Conservation (phyloP, 2,797 vertebrate species). For the Xyrichtys novacula region DNA sequence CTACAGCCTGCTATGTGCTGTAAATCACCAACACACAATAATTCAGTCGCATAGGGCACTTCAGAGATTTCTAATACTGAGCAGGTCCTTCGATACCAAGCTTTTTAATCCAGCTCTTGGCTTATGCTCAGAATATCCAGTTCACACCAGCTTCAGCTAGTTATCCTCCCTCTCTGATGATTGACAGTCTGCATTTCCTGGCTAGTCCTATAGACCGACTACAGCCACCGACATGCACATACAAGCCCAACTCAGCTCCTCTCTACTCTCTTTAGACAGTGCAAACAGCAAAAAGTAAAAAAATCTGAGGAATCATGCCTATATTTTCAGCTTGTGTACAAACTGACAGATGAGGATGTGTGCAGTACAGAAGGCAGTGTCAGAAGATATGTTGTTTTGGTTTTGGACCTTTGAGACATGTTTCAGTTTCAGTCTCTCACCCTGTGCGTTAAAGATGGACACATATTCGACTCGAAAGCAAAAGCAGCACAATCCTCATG, state of each 20-base stretch:
- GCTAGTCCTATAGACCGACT: slow-evolving; percentile 7
- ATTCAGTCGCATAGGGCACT: slow-evolving; percentile 30
- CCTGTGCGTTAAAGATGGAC: slow-evolving; percentile 56
- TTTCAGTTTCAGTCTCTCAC: slow-evolving; percentile 44
- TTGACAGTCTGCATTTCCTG: slow-evolving; percentile 6
- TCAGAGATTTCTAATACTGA: slow-evolving; percentile 60
- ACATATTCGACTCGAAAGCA: slow-evolving; percentile 41
- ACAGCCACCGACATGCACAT: slow-evolving; percentile 36
- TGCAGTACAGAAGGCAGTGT: slow-evolving; percentile 26
- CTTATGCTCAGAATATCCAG: slow-evolving; percentile 26
- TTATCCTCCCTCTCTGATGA: slow-evolving; percentile 31
- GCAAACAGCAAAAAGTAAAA: slow-evolving; percentile 9
- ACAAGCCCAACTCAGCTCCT: slow-evolving; percentile 47
- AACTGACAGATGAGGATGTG: slow-evolving; percentile 22
- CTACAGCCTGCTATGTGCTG: slow-evolving; percentile 38
- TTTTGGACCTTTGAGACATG: slow-evolving; percentile 41
- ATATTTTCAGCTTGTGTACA: slow-evolving; percentile 30
- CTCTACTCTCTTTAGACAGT: slow-evolving; percentile 20
- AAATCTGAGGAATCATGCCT: slow-evolving; percentile 39
- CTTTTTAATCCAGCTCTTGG: slow-evolving; percentile 38
- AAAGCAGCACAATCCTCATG: slow-evolving; percentile 60
- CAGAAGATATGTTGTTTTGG: slow-evolving; percentile 52
- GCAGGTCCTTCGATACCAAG: slow-evolving; percentile 43
- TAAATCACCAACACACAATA: slow-evolving; percentile 41
- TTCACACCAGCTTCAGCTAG: slow-evolving; percentile 17